Percentiles rank a stretch among this genome's conserved stretches.
These are phyloP conservation scores for Phrynocephalus guinanensis DNA, from an alignment of 2,797 vertebrate genomes.

Conservation along the genomic window DNA sequence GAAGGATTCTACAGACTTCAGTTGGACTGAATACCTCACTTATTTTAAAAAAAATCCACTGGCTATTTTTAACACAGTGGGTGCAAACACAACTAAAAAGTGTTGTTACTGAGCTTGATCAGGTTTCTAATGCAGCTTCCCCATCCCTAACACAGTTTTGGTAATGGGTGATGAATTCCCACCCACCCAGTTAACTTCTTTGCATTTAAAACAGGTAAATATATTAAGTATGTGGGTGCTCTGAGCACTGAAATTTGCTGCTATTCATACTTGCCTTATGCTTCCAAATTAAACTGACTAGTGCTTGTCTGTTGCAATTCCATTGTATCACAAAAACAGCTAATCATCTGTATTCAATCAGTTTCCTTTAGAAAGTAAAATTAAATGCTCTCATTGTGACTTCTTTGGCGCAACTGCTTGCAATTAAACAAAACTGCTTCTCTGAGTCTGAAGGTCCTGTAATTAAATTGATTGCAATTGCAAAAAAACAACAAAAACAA, in stretches of 20 bases:
- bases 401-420: conserved; percentile 70
- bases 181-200: conserved; percentile 9
- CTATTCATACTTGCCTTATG: conserved; percentile 45
- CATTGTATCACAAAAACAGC: conserved; percentile 64
- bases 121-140: background rate
- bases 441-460: conserved; percentile 72
- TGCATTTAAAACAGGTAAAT: background rate
- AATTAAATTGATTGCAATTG: conserved; percentile 72
- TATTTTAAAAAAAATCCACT: background rate
- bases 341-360: conserved; percentile 72
- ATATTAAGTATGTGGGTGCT: background rate
- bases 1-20: background rate
- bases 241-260: conserved; percentile 7
- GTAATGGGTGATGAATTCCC: background rate
- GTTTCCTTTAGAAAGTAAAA: conserved; percentile 70
- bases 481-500: conserved; percentile 42
- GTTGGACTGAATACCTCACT: background rate
- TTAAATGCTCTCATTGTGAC: conserved; percentile 71
- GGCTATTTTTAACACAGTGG: background rate
- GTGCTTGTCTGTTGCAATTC: conserved; percentile 40
- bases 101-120: background rate
- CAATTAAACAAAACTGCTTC: conserved; percentile 72
- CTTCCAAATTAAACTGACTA: conserved; percentile 62
- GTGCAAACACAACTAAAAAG: background rate
- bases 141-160: background rate